phyloP scores from a whole-genome alignment of 2,797 vertebrate genomes.

The Anomalospiza imberbis region DNA sequence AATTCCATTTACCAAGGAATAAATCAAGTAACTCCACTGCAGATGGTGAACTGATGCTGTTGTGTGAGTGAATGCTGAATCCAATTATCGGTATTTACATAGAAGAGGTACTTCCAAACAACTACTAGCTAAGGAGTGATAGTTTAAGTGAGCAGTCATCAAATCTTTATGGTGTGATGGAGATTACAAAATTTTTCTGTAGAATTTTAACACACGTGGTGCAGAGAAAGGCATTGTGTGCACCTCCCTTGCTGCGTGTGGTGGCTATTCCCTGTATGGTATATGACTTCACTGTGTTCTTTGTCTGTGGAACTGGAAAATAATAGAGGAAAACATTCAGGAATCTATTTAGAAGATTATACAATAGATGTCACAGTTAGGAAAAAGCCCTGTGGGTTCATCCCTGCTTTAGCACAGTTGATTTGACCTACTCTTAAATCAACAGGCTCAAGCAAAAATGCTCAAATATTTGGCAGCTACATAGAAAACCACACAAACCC shows the following conservation, averaged over 20 bases:
- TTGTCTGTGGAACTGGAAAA: background rate
- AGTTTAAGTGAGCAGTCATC: background rate
- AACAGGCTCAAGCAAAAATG: background rate
- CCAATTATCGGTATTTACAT: background rate
- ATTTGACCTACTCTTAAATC: background rate
- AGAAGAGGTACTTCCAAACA: background rate
- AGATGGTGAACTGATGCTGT: background rate
- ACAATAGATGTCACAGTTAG: background rate
- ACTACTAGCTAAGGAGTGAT: background rate
- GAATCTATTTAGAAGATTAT: background rate
- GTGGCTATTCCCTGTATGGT: background rate
- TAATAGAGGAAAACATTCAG: background rate
- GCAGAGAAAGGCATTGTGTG: background rate
- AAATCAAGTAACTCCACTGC: background rate
- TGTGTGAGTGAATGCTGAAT: background rate
- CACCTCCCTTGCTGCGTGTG: background rate
- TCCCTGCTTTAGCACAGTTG: background rate
- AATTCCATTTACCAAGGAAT: background rate
- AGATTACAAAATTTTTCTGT: background rate
- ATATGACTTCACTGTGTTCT: background rate
- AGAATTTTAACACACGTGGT: background rate
- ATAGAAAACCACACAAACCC: background rate
- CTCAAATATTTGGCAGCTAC: background rate
- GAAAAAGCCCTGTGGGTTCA: conserved; percentile 15
- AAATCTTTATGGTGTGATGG: background rate